Evolutionary conservation across 2,888 invertebrate genomes (phyloP).

Genomic region (Mythimna albipuncta): DNA sequence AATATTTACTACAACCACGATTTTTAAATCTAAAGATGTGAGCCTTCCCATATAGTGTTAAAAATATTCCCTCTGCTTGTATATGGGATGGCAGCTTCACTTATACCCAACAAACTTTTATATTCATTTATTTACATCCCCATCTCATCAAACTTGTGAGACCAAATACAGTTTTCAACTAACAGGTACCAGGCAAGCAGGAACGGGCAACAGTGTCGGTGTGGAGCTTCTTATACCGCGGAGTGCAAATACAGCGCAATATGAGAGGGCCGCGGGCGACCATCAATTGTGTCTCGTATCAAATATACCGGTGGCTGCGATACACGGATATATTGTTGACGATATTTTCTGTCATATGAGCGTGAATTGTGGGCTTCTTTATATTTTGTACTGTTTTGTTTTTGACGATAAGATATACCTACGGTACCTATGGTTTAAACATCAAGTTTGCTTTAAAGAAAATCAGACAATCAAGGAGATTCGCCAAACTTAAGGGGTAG

Average conservation of each 20-base stretch:
- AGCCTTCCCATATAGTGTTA: too few species aligned
- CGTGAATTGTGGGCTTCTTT: conserved; percentile 7
- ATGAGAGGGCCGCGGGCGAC: conserved; percentile 49
- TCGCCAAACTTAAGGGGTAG: too few species aligned
- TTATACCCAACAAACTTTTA: neutral
- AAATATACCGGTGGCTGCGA: conserved; percentile 50
- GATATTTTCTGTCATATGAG: conserved; percentile 33
- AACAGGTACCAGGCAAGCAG: conserved; percentile 42
- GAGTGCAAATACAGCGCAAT: conserved; percentile 53
- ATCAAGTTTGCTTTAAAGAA: too few species aligned
- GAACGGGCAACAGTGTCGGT: conserved; percentile 43
- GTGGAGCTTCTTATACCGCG: conserved; percentile 37
- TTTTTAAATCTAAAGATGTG: too few species aligned
- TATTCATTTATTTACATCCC: conserved; percentile 8
- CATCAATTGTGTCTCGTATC: conserved; percentile 52
- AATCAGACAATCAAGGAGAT: too few species aligned
- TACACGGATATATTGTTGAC: conserved; percentile 25
- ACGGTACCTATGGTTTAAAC: too few species aligned
- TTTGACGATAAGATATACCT: too few species aligned
- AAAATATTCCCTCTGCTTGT: too few species aligned
- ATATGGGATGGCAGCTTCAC: neutral
- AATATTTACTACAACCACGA: too few species aligned
- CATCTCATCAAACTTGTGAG: neutral
- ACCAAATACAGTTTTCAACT: conserved; percentile 31
- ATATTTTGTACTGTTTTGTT: neutral